Evolutionary conservation across 2,797 vertebrate genomes (phyloP).

Genomic region (Buceros bicornis): DNA sequence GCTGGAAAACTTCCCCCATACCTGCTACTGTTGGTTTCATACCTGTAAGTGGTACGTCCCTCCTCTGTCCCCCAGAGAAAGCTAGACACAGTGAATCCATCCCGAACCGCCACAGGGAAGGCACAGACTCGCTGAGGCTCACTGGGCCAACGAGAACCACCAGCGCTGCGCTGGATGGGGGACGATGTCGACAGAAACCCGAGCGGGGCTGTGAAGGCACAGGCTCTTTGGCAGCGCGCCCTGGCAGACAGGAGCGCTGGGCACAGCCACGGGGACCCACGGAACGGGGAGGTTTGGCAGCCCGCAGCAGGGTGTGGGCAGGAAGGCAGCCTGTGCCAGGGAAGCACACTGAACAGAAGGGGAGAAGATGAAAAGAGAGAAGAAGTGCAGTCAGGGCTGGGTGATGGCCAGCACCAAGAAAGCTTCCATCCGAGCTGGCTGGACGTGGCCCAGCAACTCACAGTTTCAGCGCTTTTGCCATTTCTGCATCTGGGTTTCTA

Average conservation of each 20-base stretch:
- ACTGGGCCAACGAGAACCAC: fast-evolving
- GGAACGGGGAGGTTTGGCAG: background rate
- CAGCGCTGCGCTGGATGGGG: background rate
- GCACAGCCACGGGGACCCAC: background rate
- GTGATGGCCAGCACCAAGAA: background rate
- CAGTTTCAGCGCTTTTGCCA: background rate
- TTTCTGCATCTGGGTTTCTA: background rate
- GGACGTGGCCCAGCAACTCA: background rate
- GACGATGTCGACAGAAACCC: background rate
- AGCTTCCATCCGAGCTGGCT: background rate
- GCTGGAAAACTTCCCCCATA: background rate
- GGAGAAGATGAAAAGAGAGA: background rate
- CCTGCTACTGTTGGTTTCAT: background rate
- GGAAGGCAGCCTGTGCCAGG: background rate
- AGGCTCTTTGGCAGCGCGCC: background rate
- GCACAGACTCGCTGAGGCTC: background rate
- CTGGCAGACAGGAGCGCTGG: background rate
- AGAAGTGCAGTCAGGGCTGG: background rate
- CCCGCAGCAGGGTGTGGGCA: background rate
- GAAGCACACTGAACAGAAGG: background rate
- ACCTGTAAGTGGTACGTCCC: background rate
- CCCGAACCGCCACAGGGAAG: background rate
- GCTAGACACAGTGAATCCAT: background rate
- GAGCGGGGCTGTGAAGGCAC: background rate
- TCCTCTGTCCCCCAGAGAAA: fast-evolving